Evolutionary conservation across 2,113 vertebrate genomes (phyloP), one percentile per base, ranked within the genome.

Genomic region (Triplophysa dalaica): DNA sequence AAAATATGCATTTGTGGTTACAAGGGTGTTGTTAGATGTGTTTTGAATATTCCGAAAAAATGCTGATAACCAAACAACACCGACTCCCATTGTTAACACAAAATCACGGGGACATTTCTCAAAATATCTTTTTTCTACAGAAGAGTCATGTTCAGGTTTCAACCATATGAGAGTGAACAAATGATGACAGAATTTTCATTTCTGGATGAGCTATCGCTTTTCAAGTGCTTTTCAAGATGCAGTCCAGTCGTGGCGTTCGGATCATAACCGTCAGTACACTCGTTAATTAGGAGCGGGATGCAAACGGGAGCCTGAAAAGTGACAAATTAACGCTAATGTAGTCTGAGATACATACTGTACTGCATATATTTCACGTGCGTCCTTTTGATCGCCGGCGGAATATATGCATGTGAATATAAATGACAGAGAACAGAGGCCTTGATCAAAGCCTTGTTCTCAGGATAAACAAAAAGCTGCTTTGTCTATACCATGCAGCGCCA

Each of bases 401-500:
- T 76, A 81, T 70, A 84, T 82, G 83, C 83, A 79, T 79, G 33
- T 52, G 75, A 52, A 77, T 52, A 65, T 50, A 72, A 79, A 62
- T 56, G 58, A 17, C 9, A 45, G 26, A 70, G 56, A 73, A 62
- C 64, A 66, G 50, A 61, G 79, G 65, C 72, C 52, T 9, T 17
- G 74, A 81, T 84, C 83, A 84, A 84, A 81, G 83, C 56, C 80
- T 29, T 19, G 33, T 52, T 19, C 72, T 61, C 60, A 1, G 68
- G 54, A 75, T 66, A 64, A 82, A 66, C 48, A 65, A 17, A 65
- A 75, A 56, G 75, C 60, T 43, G 76, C 83, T 82, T 84, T 84
- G 83, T 84, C 80, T 84, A 79, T 84, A 84, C 76, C 70, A 79
- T 84, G 65, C 52, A 75, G 73, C 63, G 62, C 78, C 50, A 65